phyloP scores from a whole-genome alignment of 2,888 invertebrate species.

The Eurois occulta region DNA sequence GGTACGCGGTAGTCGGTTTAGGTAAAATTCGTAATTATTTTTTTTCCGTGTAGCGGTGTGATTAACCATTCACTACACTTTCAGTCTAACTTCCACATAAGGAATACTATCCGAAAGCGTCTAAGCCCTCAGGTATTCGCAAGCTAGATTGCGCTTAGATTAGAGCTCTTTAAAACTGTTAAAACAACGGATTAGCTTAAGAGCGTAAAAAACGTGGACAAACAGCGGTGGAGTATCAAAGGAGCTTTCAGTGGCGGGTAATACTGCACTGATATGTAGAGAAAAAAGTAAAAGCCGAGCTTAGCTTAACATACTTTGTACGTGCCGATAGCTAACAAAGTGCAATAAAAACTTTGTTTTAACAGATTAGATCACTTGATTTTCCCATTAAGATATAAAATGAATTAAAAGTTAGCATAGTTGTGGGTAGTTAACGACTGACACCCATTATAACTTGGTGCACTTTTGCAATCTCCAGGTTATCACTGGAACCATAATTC shows the following conservation, averaged over 20 bases:
- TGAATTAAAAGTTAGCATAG: conserved; percentile 45
- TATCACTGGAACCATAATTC: neutral
- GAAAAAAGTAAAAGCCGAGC: conserved; percentile 12
- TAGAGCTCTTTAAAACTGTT: neutral
- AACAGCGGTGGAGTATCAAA: conserved; percentile 8
- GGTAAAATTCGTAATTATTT: neutral
- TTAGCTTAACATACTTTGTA: conserved; percentile 23
- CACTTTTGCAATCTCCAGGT: conserved; percentile 7
- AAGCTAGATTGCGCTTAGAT: neutral
- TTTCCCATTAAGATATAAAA: conserved; percentile 33
- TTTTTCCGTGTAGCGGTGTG: too few relatives aligned
- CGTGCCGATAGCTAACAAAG: conserved; percentile 37
- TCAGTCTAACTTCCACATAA: neutral
- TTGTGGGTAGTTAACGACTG: conserved; percentile 32
- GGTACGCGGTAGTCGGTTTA: neutral
- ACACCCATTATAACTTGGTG: conserved; percentile 37
- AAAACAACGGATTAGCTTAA: conserved; percentile 14
- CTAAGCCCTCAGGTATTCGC: neutral
- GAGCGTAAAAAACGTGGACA: neutral
- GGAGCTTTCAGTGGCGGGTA: neutral
- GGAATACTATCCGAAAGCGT: neutral
- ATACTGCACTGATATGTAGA: conserved; percentile 18
- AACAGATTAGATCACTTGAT: conserved; percentile 21
- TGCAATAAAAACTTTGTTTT: conserved; percentile 46
- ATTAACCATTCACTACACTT: neutral